Evolutionary conservation across 2,888 invertebrate genomes (phyloP).

Genomic region (Neoitamus cyanurus): DNA sequence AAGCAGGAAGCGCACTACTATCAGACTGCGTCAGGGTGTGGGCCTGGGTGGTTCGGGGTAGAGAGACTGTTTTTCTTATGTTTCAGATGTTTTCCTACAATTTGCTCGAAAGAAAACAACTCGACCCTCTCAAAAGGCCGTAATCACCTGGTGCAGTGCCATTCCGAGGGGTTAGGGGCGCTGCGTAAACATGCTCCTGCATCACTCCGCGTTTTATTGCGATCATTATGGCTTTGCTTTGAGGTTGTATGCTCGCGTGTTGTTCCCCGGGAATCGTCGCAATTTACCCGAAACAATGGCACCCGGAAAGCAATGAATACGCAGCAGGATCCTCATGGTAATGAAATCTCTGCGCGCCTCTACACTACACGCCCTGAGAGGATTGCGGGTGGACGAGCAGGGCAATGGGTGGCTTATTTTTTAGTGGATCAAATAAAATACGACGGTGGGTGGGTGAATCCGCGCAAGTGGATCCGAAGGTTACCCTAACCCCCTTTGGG

Average conservation of each 20-base stretch:
- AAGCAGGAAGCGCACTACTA: neutral
- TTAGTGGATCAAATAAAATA: neutral
- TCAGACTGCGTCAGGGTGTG: neutral
- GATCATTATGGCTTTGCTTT: slow-evolving; percentile 26
- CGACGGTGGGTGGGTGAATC: neutral
- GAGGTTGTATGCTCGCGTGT: slow-evolving; percentile 21
- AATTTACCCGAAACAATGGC: slow-evolving; percentile 18
- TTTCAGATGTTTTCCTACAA: slow-evolving; percentile 38
- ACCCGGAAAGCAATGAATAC: slow-evolving; percentile 9
- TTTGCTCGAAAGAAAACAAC: slow-evolving; percentile 16
- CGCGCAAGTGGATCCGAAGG: neutral
- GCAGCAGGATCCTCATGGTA: neutral
- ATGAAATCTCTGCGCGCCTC: neutral
- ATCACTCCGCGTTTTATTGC: slow-evolving; percentile 39
- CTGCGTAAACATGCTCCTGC: slow-evolving; percentile 26
- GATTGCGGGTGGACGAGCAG: neutral
- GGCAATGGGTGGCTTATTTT: neutral
- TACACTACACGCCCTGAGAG: neutral
- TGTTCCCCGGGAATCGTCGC: slow-evolving; percentile 2
- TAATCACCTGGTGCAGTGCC: slow-evolving; percentile 12
- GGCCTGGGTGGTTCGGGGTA: neutral
- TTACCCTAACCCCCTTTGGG: neutral
- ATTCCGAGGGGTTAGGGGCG: neutral
- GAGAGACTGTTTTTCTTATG: neutral
- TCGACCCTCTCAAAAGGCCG: neutral